Base-by-base conservation (phyloP, 2,888 invertebrate species). In the Lepetodrilus schrolli region DNA sequence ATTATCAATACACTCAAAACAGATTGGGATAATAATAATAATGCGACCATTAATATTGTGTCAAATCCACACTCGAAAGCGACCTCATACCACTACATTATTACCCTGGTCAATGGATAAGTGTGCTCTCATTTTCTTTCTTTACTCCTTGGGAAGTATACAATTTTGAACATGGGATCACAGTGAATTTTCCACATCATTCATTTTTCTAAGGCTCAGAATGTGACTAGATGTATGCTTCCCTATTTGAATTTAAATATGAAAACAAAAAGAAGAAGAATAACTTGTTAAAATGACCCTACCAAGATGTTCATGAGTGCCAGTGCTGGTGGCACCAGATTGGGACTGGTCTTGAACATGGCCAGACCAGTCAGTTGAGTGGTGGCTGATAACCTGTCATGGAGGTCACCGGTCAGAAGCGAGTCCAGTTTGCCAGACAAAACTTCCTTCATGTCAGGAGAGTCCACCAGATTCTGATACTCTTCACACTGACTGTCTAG, bases 371-470 rank as follows among this genome's bases (percentile, higher is more conserved):
- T 58, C 10, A 58, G 58, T n/a, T 26, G 30, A 1, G 4, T 58
- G n/a, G 8, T 13, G 10, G 58, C 58, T 13, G 13, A 7, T 13
- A 8, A 17, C 58, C 26, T 21, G 58, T 58, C 58, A 58, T 30
- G 30, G 2, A 58, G 58, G 17, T 34, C 34, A 30, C 10, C n/a
- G 30, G 13, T 30, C 1, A 58, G 17, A 5, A n/a, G 17, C 30
- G 13, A 13, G 34, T 26, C 58, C 58, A 58, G 26, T 34, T 58
- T 58, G 58, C 30, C 8, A 1, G 58, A 58, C 58, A 58, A 58
- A n/a, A 58, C 30, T n/a, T 58, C 58, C 58, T 58, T 58, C 30
- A 58, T 34, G 30, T 58, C 58, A 30, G 58, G 58, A 58, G 58
- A 58, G 58, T 58, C 58, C 2, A 58, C 58, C 17, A 58, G 34